These are phyloP conservation scores for Melanostoma mellinum DNA, from an alignment of 2,888 invertebrate species.

Conservation along the genomic window DNA sequence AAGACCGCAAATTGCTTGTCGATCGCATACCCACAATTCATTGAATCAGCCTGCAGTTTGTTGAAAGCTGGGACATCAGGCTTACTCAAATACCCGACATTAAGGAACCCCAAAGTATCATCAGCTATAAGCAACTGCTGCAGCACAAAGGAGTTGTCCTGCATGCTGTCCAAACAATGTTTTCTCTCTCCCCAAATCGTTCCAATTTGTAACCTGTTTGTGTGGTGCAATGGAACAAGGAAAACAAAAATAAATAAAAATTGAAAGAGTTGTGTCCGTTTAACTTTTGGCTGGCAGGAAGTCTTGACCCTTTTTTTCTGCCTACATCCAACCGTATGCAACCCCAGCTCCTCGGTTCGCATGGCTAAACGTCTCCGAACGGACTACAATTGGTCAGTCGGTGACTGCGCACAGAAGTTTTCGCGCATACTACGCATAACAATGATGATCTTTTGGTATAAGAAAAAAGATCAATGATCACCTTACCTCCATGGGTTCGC, in stretches of 20 bases:
- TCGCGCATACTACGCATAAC: slow-evolving; percentile 43
- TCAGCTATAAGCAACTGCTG: background rate
- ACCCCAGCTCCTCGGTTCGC: background rate
- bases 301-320: slow-evolving; percentile 29
- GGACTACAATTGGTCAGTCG: slow-evolving; percentile 49
- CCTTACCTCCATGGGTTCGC: background rate
- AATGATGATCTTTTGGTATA: slow-evolving; percentile 25
- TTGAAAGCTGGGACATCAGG: slow-evolving; percentile 46
- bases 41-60: slow-evolving; percentile 6
- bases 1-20: slow-evolving; percentile 60
- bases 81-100: slow-evolving; percentile 38
- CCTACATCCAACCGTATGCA: background rate
- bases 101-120: slow-evolving; percentile 15
- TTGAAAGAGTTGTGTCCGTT: background rate
- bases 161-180: slow-evolving; percentile 44
- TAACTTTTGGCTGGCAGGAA: slow-evolving; percentile 10
- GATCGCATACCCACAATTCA: slow-evolving; percentile 60
- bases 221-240: background rate
- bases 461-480: slow-evolving; percentile 2
- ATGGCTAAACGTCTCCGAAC: slow-evolving; percentile 24
- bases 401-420: slow-evolving; percentile 36
- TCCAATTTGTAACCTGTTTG: slow-evolving; percentile 60
- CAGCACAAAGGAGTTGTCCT: slow-evolving; percentile 28
- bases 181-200: slow-evolving; percentile 47
- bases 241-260: background rate